These are phyloP conservation scores for Drosophila obscura DNA, from an alignment of 1,140 invertebrate genomes.

Conservation along the genomic window DNA sequence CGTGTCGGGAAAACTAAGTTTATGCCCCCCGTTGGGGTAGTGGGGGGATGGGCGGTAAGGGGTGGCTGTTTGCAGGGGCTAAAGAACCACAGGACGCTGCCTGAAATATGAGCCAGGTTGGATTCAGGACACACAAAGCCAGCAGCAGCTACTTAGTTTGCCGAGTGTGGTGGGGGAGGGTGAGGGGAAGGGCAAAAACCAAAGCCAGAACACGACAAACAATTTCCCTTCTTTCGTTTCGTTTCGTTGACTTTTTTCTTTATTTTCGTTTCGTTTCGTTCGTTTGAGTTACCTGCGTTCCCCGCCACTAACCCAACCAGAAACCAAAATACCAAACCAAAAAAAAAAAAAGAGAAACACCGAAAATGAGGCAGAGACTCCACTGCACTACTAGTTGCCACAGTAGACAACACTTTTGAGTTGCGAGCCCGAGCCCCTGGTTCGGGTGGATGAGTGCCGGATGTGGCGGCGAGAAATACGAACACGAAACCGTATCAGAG, in stretches of 20 bases:
- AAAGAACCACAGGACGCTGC: slow-evolving; percentile 39
- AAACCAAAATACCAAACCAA: slow-evolving; percentile 12
- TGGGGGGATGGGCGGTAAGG: not conserved
- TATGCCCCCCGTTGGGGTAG: slow-evolving; percentile 23
- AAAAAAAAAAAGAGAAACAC: slow-evolving; percentile 15
- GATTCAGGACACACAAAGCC: too few species aligned
- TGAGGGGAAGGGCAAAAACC: slow-evolving; percentile 2
- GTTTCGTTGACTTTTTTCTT: slow-evolving; percentile 41
- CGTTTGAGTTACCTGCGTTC: slow-evolving; percentile 38
- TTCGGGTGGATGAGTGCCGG: slow-evolving; percentile 31
- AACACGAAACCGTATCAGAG: slow-evolving; percentile 50
- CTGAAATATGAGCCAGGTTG: too few species aligned
- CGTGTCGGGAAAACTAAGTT: slow-evolving; percentile 43
- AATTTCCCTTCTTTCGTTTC: slow-evolving; percentile 47
- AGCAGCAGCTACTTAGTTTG: slow-evolving; percentile 16
- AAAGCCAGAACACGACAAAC: slow-evolving; percentile 66
- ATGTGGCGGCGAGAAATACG: slow-evolving; percentile 29
- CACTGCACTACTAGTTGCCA: slow-evolving; percentile 67
- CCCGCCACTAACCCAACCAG: slow-evolving; percentile 27
- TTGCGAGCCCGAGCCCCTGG: slow-evolving; percentile 18
- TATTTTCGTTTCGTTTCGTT: slow-evolving; percentile 13
- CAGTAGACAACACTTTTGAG: slow-evolving; percentile 33
- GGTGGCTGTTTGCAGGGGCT: slow-evolving; percentile 15
- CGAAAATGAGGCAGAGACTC: slow-evolving; percentile 36
- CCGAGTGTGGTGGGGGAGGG: not conserved